These are phyloP conservation scores for Schizopygopsis malacanthus DNA, from an alignment of 2,797 vertebrate genomes.

Conservation along the genomic window DNA sequence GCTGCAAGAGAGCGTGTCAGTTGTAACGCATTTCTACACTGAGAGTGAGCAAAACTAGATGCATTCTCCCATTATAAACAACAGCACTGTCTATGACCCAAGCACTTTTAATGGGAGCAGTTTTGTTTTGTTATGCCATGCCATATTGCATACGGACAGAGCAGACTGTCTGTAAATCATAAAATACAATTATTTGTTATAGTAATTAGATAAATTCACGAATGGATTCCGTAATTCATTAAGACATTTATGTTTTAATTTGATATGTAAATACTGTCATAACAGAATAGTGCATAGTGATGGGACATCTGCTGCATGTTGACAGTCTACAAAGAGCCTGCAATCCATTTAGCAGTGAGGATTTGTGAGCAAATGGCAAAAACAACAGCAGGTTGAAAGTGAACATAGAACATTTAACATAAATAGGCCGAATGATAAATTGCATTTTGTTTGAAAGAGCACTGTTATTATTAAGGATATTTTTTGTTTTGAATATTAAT, in stretches of 20 bases:
- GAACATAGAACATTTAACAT: not conserved
- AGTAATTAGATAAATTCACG: not conserved
- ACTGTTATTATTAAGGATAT: not conserved
- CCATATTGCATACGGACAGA: not conserved
- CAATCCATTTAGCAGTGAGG: not conserved
- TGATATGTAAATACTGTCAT: constrained; percentile 15
- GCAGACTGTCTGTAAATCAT: not conserved
- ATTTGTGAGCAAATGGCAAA: not conserved
- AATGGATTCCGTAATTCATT: constrained; percentile 1
- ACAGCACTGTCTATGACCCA: not conserved
- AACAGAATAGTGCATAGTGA: constrained; percentile 12
- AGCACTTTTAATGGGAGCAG: not conserved
- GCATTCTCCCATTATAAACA: not conserved
- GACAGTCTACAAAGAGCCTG: not conserved
- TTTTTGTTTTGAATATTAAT: constrained; percentile 5
- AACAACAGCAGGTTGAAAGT: not conserved
- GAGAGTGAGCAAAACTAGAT: constrained; percentile 14
- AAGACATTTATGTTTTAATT: constrained; percentile 29
- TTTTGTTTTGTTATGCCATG: not conserved
- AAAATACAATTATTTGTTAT: constrained; percentile 9
- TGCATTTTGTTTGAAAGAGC: not conserved
- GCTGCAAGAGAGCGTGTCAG: not conserved
- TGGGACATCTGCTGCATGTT: constrained; percentile 33
- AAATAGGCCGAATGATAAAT: not conserved
- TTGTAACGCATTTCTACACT: not conserved